Evolutionary conservation across 2,797 vertebrate species (phyloP), one percentile per base, ranked within the genome.

Genomic region (Craterocephalus amniculus): DNA sequence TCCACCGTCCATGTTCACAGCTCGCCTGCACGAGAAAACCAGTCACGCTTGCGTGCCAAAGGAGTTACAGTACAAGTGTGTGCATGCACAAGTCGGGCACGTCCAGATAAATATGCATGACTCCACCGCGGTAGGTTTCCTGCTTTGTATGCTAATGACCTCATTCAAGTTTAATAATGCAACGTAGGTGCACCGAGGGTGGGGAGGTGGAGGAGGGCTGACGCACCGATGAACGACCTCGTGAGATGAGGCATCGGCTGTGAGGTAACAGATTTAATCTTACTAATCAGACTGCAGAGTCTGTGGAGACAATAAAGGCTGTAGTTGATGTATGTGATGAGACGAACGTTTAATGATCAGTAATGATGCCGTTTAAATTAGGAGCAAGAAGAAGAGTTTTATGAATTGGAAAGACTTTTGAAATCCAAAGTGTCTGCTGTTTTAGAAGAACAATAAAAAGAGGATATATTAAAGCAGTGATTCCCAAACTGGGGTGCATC

Each of bases 121-220:
- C 79, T 89, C 70, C 76, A 58, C 51, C 40, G 72, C 63, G 59
- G 87, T 86, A 77, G 85, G 81, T 86, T 88, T 87, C 81, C 89
- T 91, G 91, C 90, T 92, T 90, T 91, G 89, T 92, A 92, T 93
- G 92, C 89, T 90, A 92, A 93, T 92, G 86, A 91, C 78, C 88
- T 91, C 84, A 90, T 91, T 83, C 84, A 87, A 83, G 83, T 92
- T 93, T 93, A 91, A 93, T 93, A 92, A 91, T 79, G 86, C 84
- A 82, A 82, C 77, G 26, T 70, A 34, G 80, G 79, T 78, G 83
- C 69, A 36, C 61, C 36, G 76, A 66, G 73, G 83, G 81, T 70
- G 74, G 76, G 67, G 67, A 61, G 73, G 76, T 73, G 74, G 79
- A 70, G 76, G 59, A n/a, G 66, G 74, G 72, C 36, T 58, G 81